These are phyloP conservation scores for Sigmodon hispidus DNA, from an alignment of 2,113 vertebrate genomes.

Conservation along the genomic window DNA sequence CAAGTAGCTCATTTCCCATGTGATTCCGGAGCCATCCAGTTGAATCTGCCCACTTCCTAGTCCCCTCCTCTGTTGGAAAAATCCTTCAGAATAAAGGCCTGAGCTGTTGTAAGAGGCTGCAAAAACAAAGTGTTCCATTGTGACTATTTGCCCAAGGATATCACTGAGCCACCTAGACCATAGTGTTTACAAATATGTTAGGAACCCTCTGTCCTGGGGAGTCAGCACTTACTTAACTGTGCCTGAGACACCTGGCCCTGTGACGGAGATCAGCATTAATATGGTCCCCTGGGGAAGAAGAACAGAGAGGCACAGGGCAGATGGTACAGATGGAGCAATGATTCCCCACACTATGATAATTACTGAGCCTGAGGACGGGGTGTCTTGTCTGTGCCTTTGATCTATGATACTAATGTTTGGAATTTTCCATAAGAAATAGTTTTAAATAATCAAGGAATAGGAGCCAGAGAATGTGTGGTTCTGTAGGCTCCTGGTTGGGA, in stretches of 20 bases:
- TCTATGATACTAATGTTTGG: background rate
- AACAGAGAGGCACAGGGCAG: background rate
- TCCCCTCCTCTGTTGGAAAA: background rate
- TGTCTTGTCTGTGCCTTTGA: background rate
- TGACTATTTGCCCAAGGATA: background rate
- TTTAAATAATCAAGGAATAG: background rate
- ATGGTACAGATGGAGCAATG: background rate
- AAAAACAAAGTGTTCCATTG: background rate
- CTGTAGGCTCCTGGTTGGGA: background rate
- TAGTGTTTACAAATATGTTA: background rate
- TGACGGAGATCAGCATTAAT: background rate
- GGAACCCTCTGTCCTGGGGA: no score
- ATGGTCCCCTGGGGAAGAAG: background rate
- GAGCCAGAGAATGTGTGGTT: background rate
- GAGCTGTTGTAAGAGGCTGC: background rate
- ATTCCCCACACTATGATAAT: background rate
- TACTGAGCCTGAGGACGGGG: background rate
- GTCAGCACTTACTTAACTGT: background rate
- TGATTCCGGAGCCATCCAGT: background rate
- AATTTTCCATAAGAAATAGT: constrained; percentile 4
- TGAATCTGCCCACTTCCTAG: background rate
- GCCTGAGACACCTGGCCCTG: background rate
- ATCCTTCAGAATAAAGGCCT: background rate
- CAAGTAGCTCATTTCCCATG: background rate
- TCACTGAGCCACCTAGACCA: background rate